phyloP scores from a whole-genome alignment of 2,797 vertebrate genomes.

The Perodicticus potto region DNA sequence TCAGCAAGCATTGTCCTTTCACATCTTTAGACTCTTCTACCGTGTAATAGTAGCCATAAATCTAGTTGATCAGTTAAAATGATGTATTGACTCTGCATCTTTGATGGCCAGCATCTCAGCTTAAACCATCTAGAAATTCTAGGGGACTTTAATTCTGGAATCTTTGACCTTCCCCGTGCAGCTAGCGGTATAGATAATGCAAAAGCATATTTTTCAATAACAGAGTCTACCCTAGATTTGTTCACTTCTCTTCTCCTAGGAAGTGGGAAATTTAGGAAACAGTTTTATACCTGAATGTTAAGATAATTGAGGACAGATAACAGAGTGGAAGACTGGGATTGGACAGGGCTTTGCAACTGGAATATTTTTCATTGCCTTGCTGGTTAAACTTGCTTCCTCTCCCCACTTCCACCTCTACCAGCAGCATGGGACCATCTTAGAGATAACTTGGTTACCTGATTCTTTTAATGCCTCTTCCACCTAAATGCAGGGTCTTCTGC shows the following conservation, averaged over 20 bases:
- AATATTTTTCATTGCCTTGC: constrained; percentile 53
- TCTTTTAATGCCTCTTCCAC: background rate
- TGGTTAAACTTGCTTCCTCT: constrained; percentile 10
- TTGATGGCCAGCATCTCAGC: background rate
- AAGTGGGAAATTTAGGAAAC: background rate
- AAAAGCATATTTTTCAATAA: constrained; percentile 11
- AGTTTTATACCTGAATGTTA: constrained; percentile 35
- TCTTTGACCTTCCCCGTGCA: constrained; percentile 41
- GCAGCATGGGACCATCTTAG: constrained; percentile 14
- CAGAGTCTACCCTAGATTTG: background rate
- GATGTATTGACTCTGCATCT: constrained; percentile 26
- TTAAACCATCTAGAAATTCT: constrained; percentile 38
- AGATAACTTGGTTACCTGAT: constrained; percentile 26
- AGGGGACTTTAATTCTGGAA: constrained; percentile 37
- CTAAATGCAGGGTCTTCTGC: background rate
- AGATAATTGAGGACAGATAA: background rate
- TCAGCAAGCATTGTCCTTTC: constrained; percentile 3
- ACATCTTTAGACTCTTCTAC: background rate
- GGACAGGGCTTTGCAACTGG: background rate
- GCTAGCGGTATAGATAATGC: background rate
- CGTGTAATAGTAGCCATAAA: background rate
- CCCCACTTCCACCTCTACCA: background rate
- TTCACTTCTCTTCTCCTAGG: background rate
- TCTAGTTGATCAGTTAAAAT: constrained; percentile 30
- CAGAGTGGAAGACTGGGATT: background rate